These are phyloP conservation scores for Gisinianus flammeolus DNA, from an alignment of 2,888 invertebrate genomes.

Conservation along the genomic window DNA sequence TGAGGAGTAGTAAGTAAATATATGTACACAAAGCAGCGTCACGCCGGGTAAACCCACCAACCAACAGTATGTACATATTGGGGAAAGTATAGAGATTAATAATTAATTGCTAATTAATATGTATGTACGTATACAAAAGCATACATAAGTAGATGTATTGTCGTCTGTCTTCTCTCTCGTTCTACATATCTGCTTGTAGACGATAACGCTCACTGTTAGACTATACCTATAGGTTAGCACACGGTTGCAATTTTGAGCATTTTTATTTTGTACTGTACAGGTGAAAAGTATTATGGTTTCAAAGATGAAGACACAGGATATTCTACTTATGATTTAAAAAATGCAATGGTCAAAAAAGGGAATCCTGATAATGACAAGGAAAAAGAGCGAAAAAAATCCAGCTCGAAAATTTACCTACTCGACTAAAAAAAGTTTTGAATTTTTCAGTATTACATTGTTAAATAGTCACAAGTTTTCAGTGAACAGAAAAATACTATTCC, in stretches of 20 bases:
- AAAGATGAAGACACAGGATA: constrained; percentile 42
- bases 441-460: too few species aligned
- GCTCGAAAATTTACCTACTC: neutral
- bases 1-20: neutral
- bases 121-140: too few species aligned
- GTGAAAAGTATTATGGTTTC: constrained; percentile 49
- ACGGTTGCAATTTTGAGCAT: neutral
- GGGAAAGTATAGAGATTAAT: too few species aligned
- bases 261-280: constrained; percentile 21
- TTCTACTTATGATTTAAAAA: constrained; percentile 37
- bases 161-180: too few species aligned
- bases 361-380: constrained; percentile 19
- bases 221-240: too few species aligned
- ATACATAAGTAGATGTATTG: neutral
- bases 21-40: neutral
- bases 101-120: too few species aligned
- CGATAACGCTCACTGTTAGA: neutral
- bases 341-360: constrained; percentile 43
- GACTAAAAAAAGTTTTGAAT: neutral
- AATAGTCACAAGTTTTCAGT: too few species aligned
- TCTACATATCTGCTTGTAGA: too few species aligned
- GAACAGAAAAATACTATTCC: too few species aligned
- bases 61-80: too few species aligned
- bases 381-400: constrained; percentile 31
- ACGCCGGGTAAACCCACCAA: too few species aligned